A percentile compares a stretch with the other conserved stretches of the same genome.
phyloP scores from a whole-genome alignment of 2,113 vertebrate genomes.

The Bujurquina vittata region DNA sequence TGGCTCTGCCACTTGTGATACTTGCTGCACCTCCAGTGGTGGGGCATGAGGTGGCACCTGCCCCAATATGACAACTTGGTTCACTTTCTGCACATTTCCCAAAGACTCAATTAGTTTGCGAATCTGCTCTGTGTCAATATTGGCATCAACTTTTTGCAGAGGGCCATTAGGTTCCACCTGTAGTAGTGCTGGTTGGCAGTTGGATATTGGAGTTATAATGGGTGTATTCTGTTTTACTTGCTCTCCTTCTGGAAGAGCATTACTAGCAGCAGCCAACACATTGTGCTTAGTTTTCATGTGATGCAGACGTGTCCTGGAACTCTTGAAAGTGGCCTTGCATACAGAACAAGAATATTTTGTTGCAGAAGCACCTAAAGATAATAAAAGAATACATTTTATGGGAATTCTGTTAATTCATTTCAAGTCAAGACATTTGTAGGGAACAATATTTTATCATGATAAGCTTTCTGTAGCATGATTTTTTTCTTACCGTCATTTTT shows the following conservation, averaged over 20 bases:
- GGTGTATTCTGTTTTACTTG: conserved; percentile 46
- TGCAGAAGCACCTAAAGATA: conserved; percentile 54
- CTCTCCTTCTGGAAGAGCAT: not conserved
- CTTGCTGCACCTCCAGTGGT: conserved; percentile 62
- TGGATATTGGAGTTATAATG: conserved; percentile 69
- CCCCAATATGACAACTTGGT: conserved; percentile 79
- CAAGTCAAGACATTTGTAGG: not conserved
- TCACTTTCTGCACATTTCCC: conserved; percentile 81
- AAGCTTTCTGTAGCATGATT: not conserved
- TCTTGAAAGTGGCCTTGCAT: conserved; percentile 78
- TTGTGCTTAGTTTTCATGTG: conserved; percentile 79
- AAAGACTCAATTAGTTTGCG: conserved; percentile 80
- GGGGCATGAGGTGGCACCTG: conserved; percentile 71
- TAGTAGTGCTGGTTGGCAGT: conserved; percentile 63
- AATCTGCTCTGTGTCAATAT: conserved; percentile 81
- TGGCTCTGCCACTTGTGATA: conserved; percentile 45
- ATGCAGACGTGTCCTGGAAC: conserved; percentile 60
- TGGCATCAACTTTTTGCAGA: conserved; percentile 76
- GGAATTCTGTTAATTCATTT: not conserved
- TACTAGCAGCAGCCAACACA: conserved; percentile 6
- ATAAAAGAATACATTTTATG: conserved; percentile 18
- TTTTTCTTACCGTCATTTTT: conserved; percentile 66
- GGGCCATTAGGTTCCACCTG: conserved; percentile 72
- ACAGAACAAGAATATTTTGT: conserved; percentile 67
- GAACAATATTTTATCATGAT: not conserved